Evolutionary conservation across 2,888 invertebrate species (phyloP).

Genomic region (Drosophila affinis): DNA sequence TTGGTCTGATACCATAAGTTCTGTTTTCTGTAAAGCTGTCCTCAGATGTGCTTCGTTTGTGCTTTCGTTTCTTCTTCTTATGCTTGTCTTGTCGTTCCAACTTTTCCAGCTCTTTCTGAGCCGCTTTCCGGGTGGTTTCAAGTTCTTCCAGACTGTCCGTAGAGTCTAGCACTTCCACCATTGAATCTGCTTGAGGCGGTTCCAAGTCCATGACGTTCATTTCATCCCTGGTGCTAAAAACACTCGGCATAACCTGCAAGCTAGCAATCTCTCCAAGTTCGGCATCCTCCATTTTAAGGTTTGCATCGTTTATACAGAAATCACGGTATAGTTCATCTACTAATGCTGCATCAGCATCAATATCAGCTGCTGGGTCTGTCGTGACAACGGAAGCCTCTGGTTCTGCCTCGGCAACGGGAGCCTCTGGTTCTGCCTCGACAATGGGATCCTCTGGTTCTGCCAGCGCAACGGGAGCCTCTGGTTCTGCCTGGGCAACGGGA

Average conservation of each 20-base stretch:
- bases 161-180: not conserved
- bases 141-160: not conserved
- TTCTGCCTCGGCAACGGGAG: not conserved
- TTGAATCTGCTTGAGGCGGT: not conserved
- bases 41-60: not conserved
- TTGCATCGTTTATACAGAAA: not conserved
- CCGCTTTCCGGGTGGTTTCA: not conserved
- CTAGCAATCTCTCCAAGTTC: not conserved
- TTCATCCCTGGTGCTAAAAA: conserved; percentile 3
- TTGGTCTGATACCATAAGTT: no score
- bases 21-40: no score
- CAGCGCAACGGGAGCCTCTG: not conserved
- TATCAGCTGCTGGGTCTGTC: not conserved
- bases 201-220: conserved; percentile 36
- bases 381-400: not conserved
- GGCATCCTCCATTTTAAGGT: no score
- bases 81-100: not conserved
- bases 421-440: not conserved
- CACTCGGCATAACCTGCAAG: conserved; percentile 15
- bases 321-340: not conserved
- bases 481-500: not conserved
- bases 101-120: not conserved
- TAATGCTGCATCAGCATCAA: not conserved
- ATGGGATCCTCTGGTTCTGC: no score
- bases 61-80: not conserved